Base-by-base conservation (phyloP, 2,888 invertebrate genomes). In the Rhogogaster chlorosoma region DNA sequence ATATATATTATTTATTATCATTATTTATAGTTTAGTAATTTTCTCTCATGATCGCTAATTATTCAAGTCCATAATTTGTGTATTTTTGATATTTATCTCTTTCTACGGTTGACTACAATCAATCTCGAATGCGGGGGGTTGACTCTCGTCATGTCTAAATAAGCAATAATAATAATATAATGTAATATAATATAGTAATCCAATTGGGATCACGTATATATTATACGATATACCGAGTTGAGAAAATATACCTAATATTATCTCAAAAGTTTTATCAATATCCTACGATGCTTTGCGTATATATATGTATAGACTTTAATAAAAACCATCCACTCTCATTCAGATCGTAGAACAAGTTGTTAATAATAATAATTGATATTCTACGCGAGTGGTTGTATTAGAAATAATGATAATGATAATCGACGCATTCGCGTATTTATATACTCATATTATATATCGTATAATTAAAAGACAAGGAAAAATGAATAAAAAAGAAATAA, bases 81-180 rank as follows among this genome's bases (percentile, higher is more conserved):
- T 38, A 61, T 61, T 80, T 80, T 61, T 80, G 61, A 61, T 80
- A 80, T 80, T 80, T 80, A 12, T 80, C 77, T 53, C 38, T 80
- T 36, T 80, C 61, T 61, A 61, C 10, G 6, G 6, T 7, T 53
- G 18, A 77, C 49, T 77, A 77, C 26, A 77, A 53, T 53, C 29
- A 53, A 77, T 77, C 77, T 45, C 49, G n/a, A 77, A 77, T 53
- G 77, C 77, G n/a, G 77, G 71, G 71, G 38, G 22, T n/a, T n/a
- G 29, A 78, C 36, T 61, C 9, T 80, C 26, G 57, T 53, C 26
- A 15, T 61, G 61, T 80, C 80, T 80, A 80, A 80, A 80, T 61
- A 80, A 80, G 80, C 80, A 80, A 80, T 61, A 61, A 61, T 80
- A 77, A 22, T 77, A 49, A 77, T 77, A 53, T 22, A 6, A 73